Evolutionary conservation across 2,113 vertebrate genomes (phyloP).

Genomic region (Sus scrofa): T2T-Sscrofa CM000813.6:41392501-41393000

Average conservation of each 20-base stretch:
- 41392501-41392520: too few relatives aligned
- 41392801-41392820: neutral
- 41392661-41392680: neutral
- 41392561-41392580: too few relatives aligned
- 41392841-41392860: neutral
- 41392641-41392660: neutral
- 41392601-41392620: too few relatives aligned
- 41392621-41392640: neutral
- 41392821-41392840: neutral
- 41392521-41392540: too few relatives aligned
- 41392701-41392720: neutral
- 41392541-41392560: too few relatives aligned
- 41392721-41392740: neutral
- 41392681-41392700: neutral
- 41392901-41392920: neutral
- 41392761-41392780: neutral
- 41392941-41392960: neutral
- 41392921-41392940: neutral
- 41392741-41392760: neutral
- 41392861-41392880: neutral
- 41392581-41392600: too few relatives aligned
- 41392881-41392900: neutral
- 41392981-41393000: neutral
- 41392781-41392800: neutral
- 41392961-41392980: neutral